Evolutionary conservation across 2,113 vertebrate genomes (phyloP), one percentile per base, ranked within the genome.

Genomic region (Mugil cephalus): DNA sequence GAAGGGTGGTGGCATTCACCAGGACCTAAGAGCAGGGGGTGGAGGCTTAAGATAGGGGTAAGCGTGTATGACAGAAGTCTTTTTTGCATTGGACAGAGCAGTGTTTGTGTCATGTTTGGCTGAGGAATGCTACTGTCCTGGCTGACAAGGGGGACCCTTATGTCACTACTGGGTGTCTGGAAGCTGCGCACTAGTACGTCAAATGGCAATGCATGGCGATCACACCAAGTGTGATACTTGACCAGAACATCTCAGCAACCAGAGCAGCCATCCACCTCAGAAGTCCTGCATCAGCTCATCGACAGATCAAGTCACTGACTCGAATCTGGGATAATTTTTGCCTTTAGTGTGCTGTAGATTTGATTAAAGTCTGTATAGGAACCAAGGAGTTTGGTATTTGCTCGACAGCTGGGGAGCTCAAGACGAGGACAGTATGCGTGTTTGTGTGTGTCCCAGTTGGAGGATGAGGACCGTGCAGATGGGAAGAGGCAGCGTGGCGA

Each of bases 41-140:
- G 86, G 83, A 43, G 60, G 58, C 35, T 72, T 45, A 52, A 80
- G 84, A 86, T 86, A 86, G 67, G 79, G 83, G 82, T 8, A 56
- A 80, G 70, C 60, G 80, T 74, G 47, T 83, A 83, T 93, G 90
- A 94, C 91, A 93, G 92, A 91, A 90, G 87, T 80, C 91, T 92
- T 92, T 92, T 93, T 80, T 90, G 85, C 75, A 50, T 78, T 50
- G 83, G 80, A 94, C 92, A 94, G 92, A 91, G 88, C 79, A 72
- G 85, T 72, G 84, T 89, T 93, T 94, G 93, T 94, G 87, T 91
- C 85, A 82, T 48, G 66, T 79, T 79, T 78, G 88, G 87, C 84
- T 69, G 82, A 86, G 85, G 88, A 89, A 93, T 89, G 90, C 82
- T 84, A 86, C 86, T 89, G 86, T 86, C 70, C 85, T 12, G 81